These are phyloP conservation scores for Bicyclus anynana DNA, from an alignment of 1,140 invertebrate species.

Conservation along the genomic window DNA sequence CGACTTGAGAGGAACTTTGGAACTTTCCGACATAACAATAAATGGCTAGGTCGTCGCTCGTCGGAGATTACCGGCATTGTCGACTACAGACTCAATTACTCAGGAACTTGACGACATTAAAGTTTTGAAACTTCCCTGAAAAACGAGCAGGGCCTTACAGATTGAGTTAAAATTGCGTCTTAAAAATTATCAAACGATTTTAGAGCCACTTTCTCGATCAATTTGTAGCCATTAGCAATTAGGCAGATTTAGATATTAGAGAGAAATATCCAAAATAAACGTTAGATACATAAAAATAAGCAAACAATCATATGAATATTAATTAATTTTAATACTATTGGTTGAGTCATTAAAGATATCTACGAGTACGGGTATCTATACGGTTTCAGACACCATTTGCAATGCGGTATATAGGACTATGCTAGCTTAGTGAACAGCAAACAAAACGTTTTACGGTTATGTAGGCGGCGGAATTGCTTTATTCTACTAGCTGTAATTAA, in stretches of 20 bases:
- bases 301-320: no score
- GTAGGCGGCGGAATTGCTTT: no score
- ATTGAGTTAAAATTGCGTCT: slow-evolving; percentile 19
- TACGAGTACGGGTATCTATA: no score
- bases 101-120: slow-evolving; percentile 45
- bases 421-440: no score
- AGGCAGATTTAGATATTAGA: neutral
- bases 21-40: slow-evolving; percentile 37
- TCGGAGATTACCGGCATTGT: slow-evolving; percentile 30
- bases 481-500: no score
- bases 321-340: no score
- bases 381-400: no score
- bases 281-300: neutral
- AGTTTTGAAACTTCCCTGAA: slow-evolving; percentile 33
- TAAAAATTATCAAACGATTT: slow-evolving; percentile 12
- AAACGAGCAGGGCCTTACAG: slow-evolving; percentile 16
- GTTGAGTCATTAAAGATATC: no score
- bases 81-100: slow-evolving; percentile 35
- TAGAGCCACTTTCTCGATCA: slow-evolving; percentile 8
- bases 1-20: slow-evolving; percentile 32
- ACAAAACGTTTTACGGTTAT: no score
- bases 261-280: neutral
- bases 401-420: no score
- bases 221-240: neutral
- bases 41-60: slow-evolving; percentile 37